Base-by-base conservation (phyloP, 2,888 invertebrate genomes). In the Charanyca ferruginea region DNA sequence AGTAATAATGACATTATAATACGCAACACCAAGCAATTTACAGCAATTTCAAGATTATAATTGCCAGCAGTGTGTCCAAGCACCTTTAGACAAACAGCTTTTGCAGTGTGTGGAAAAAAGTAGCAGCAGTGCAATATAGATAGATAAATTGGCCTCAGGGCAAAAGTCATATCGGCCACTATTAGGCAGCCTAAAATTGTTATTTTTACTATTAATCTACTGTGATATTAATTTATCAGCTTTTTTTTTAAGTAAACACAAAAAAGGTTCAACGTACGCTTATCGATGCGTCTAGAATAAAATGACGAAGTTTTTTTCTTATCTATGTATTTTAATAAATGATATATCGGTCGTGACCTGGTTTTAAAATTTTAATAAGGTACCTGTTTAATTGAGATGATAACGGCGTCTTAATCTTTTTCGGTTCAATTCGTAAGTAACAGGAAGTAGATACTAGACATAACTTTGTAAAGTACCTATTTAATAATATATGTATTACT, bases 301-400 rank as follows among this genome's bases (percentile, higher is more conserved):
- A 42, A 32, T 16, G 23, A 18, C 5, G 35, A 41, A 25, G 11
- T n/a, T 49, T 22, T 9, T 51, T 42, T 55, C 11, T 54, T 71
- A 51, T 71, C 58, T 58, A 16, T n/a, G 22, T 51, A 35, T 49
- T 48, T 16, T 23, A 58, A 58, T 28, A 13, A 38, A 7, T 57
- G 38, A 38, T 44, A 49, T 66, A 18, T 48, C 32, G n/a, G 51
- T 57, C 35, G 1, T 48, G 52, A 41, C 48, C 45, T 55, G 38
- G 28, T 73, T 73, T 25, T 2, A 25, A 16, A 38, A 18, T 38
- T 9, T 6, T 51, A 23, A 5, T 52, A 16, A 32, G 13, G 9
- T 66, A 44, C 20, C n/a, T 18, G 2, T 8, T 58, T 61, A 25
- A 48, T 48, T 47, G 20, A 35, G 8, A 48, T 35, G 23, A 8